Conservation (phyloP, 1,140 invertebrate genomes). For the Heterodera carotae region DNA sequence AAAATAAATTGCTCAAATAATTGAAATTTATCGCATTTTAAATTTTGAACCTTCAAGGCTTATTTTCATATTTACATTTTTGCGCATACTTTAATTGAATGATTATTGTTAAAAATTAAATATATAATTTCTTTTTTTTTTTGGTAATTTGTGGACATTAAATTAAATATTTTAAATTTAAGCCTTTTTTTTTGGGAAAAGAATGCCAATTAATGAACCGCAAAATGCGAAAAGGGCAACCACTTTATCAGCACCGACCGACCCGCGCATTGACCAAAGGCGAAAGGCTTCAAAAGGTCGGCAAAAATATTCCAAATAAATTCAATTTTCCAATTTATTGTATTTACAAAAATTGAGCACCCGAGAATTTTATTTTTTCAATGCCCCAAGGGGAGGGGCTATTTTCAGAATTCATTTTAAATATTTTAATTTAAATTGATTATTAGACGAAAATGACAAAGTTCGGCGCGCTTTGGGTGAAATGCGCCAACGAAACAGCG, state of each 20-base stretch:
- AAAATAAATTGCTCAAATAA: neutral
- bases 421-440: conserved; percentile 7
- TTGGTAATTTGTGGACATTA: no score
- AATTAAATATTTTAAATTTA: neutral
- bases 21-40: neutral
- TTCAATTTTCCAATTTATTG: neutral
- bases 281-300: conserved; percentile 21
- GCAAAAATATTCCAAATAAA: conserved; percentile 1
- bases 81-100: neutral
- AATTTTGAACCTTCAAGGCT: neutral
- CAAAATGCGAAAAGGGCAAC: conserved; percentile 5
- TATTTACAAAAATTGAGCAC: neutral
- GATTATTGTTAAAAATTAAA: neutral
- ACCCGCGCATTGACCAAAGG: conserved; percentile 19
- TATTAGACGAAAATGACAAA: conserved; percentile 16
- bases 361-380: neutral
- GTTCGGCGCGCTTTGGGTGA: conserved; percentile 20
- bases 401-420: neutral
- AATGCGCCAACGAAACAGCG: conserved; percentile 29
- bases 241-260: conserved; percentile 26
- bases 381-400: no score
- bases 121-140: neutral
- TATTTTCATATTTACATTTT: neutral
- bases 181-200: neutral
- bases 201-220: conserved; percentile 15